These are phyloP conservation scores for Merluccius polli DNA, from an alignment of 2,797 vertebrate species.

Conservation along the genomic window DNA sequence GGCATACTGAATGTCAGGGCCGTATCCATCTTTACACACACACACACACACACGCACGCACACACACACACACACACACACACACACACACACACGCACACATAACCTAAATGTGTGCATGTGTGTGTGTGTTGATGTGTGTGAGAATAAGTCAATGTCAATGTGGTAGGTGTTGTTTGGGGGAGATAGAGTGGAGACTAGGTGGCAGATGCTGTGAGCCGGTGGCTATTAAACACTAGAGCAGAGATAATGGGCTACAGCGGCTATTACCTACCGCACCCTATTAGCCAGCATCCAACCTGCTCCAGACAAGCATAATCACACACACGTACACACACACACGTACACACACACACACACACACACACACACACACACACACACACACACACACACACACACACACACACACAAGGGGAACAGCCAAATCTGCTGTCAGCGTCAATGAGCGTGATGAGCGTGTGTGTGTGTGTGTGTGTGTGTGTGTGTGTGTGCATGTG, in stretches of 20 bases:
- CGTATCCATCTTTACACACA: slow-evolving; percentile 37
- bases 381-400: slow-evolving; percentile 44
- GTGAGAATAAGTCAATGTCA: slow-evolving; percentile 22
- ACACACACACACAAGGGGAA: slow-evolving; percentile 39
- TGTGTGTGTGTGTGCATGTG: slow-evolving; percentile 33
- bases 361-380: slow-evolving; percentile 43
- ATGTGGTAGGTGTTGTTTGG: slow-evolving; percentile 52
- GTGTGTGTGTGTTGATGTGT: slow-evolving; percentile 2
- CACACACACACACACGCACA: too few species aligned
- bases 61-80: slow-evolving; percentile 15
- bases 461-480: slow-evolving; percentile 36
- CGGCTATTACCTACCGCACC: slow-evolving; percentile 67
- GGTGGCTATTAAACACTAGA: slow-evolving; percentile 68
- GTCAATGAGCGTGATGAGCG: slow-evolving; percentile 16
- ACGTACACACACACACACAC: slow-evolving; percentile 44
- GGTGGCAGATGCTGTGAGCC: slow-evolving; percentile 69
- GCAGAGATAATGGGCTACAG: slow-evolving; percentile 68
- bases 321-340: slow-evolving; percentile 43
- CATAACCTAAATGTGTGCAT: too few species aligned
- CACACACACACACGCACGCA: slow-evolving; percentile 12
- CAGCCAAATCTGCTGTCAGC: slow-evolving; percentile 34
- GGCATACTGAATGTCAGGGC: slow-evolving; percentile 43
- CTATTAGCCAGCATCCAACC: slow-evolving; percentile 62
- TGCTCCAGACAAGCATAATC: slow-evolving; percentile 45
- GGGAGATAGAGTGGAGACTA: slow-evolving; percentile 49